Percentiles rank a stretch among this genome's conserved stretches.
Conservation (phyloP, 2,797 vertebrate genomes). For the Pagetopsis macropterus region DNA sequence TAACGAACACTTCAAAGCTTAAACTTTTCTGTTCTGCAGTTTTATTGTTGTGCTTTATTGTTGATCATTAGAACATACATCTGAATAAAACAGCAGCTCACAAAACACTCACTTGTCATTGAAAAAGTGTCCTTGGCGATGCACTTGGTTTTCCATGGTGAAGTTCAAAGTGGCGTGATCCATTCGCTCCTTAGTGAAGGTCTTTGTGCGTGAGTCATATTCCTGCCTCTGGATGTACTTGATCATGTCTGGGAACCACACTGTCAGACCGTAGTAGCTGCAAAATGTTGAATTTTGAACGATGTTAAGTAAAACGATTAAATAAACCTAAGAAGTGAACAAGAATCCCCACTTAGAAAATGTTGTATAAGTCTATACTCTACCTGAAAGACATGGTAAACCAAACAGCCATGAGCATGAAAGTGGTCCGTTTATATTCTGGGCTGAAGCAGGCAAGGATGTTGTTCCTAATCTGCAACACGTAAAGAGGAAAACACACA, state of each 20-base stretch:
- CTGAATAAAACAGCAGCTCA: not conserved
- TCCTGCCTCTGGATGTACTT: slow-evolving; percentile 96
- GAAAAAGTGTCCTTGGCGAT: slow-evolving; percentile 93
- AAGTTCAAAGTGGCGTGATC: slow-evolving; percentile 97
- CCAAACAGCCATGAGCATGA: slow-evolving; percentile 99
- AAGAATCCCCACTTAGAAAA: not conserved
- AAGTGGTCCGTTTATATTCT: slow-evolving; percentile 91
- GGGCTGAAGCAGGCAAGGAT: slow-evolving; percentile 91
- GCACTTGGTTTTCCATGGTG: slow-evolving; percentile 97
- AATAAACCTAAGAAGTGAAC: not conserved
- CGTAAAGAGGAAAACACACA: slow-evolving; percentile 9
- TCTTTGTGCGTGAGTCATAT: slow-evolving; percentile 90
- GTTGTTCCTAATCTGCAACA: slow-evolving; percentile 90
- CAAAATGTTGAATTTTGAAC: not conserved
- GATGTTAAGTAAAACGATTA: not conserved
- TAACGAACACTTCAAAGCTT: slow-evolving; percentile 49
- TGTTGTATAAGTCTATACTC: slow-evolving; percentile 6
- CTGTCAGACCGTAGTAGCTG: slow-evolving; percentile 96
- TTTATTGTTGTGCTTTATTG: not conserved
- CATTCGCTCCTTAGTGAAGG: slow-evolving; percentile 89
- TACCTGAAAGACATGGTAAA: slow-evolving; percentile 99
- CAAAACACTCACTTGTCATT: slow-evolving; percentile 90
- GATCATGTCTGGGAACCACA: slow-evolving; percentile 99
- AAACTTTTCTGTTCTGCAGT: not conserved
- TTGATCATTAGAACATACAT: slow-evolving; percentile 3